Conservation (phyloP, 1,140 invertebrate species). For the Megathymus violae region DNA sequence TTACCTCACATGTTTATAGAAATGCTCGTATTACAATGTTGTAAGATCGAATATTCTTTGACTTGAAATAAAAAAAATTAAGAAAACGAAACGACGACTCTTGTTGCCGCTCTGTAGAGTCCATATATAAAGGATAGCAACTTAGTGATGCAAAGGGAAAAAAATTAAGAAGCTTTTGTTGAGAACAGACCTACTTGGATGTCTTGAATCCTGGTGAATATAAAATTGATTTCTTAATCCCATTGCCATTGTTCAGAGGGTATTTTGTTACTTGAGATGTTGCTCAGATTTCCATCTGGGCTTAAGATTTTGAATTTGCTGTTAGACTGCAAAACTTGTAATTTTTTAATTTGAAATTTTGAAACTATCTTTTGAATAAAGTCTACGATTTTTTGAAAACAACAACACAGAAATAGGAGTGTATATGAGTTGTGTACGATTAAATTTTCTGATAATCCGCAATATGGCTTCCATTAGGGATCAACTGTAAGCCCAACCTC, state of each 20-base stretch:
- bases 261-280: conserved; percentile 3
- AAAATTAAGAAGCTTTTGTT: conserved; percentile 44
- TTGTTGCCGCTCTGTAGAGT: conserved; percentile 24
- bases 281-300: not conserved
- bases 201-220: conserved; percentile 37
- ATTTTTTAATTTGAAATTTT: no score
- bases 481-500: no score
- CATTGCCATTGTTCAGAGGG: conserved; percentile 1
- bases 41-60: conserved; percentile 6
- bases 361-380: no score
- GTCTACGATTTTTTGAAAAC: no score
- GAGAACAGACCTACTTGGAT: conserved; percentile 40
- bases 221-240: conserved; percentile 35
- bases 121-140: conserved; percentile 17
- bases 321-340: not conserved
- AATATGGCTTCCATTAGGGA: no score
- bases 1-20: not conserved
- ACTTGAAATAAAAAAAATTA: not conserved
- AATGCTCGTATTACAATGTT: not conserved
- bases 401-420: no score
- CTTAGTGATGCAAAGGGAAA: conserved; percentile 36
- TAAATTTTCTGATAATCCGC: no score
- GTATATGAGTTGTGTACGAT: no score
- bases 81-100: not conserved
- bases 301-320: not conserved